A percentile compares a stretch with the other conserved stretches of the same genome.
Conservation (phyloP, 64 coral and sea anemone species). For the Montipora efflorescens region DNA sequence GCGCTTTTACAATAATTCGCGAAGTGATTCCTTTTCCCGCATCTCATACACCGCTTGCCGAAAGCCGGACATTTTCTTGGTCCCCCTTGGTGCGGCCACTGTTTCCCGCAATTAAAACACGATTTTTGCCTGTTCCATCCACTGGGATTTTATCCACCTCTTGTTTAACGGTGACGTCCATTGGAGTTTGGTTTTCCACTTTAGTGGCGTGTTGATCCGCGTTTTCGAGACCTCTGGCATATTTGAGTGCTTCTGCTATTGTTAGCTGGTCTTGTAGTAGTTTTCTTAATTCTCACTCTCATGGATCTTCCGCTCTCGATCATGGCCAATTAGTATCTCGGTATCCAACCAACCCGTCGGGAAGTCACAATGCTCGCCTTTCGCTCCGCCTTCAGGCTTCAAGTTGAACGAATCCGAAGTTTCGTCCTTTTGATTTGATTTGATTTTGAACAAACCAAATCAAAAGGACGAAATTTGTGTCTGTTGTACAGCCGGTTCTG, state of each 20-base stretch:
- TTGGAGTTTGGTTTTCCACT: not conserved
- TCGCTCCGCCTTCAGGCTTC: not conserved
- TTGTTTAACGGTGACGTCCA: not conserved
- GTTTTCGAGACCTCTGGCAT: not conserved
- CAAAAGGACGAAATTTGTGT: not conserved
- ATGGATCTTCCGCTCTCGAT: not conserved
- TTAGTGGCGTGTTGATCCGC: too few species aligned
- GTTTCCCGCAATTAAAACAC: too few species aligned
- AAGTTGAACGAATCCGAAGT: not conserved
- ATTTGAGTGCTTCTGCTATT: too few species aligned
- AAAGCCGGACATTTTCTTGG: too few species aligned
- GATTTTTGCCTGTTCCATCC: too few species aligned
- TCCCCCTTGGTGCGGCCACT: too few species aligned
- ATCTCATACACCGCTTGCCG: too few species aligned
- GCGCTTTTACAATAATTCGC: not conserved
- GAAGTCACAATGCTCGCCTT: not conserved
- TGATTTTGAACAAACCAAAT: not conserved
- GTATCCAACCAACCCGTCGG: not conserved
- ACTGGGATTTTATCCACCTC: too few species aligned
- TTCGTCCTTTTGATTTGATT: not conserved
- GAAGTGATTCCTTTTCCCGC: not conserved
- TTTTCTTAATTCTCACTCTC: not conserved
- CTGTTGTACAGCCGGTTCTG: not conserved
- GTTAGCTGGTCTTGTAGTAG: too few species aligned
- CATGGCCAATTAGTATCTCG: not conserved